These are phyloP conservation scores for Falco biarmicus DNA, from an alignment of 2,797 vertebrate genomes.

Conservation along the genomic window DNA sequence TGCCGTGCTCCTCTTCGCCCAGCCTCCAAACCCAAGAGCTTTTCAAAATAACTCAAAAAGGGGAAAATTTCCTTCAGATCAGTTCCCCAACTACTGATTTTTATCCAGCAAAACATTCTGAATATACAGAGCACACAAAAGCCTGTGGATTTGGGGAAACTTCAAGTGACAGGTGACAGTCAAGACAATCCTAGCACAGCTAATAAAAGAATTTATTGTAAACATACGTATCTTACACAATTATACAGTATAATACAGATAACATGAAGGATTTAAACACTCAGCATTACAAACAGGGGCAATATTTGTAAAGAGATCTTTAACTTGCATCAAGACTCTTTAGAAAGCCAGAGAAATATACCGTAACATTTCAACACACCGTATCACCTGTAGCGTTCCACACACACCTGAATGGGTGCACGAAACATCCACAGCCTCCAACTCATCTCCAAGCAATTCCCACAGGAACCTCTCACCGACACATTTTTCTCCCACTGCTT, in stretches of 20 bases:
- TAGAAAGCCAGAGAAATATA: conserved; percentile 44
- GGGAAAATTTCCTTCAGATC: not conserved
- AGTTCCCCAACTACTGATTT: not conserved
- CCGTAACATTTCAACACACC: not conserved
- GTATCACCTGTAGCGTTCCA: not conserved
- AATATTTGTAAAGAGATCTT: conserved; percentile 17
- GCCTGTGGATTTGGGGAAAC: not conserved
- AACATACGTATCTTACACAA: conserved; percentile 75
- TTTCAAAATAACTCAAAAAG: not conserved
- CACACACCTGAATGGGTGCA: not conserved
- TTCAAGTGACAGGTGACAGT: not conserved
- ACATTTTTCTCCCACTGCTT: not conserved
- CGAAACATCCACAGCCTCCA: not conserved
- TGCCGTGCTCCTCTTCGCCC: not conserved
- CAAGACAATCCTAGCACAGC: conserved; percentile 47
- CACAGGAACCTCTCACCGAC: not conserved
- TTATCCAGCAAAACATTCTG: not conserved
- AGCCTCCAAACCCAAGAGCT: not conserved
- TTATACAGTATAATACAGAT: conserved; percentile 77
- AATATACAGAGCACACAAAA: not conserved
- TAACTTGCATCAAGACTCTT: conserved; percentile 28
- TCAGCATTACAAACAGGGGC: conserved; percentile 44
- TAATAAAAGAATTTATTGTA: conserved; percentile 80
- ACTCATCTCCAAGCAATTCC: conserved; percentile 11
- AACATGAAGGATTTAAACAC: conserved; percentile 61